Evolutionary conservation across 1,140 invertebrate genomes (phyloP).

Genomic region (Bombus waltoni): DNA sequence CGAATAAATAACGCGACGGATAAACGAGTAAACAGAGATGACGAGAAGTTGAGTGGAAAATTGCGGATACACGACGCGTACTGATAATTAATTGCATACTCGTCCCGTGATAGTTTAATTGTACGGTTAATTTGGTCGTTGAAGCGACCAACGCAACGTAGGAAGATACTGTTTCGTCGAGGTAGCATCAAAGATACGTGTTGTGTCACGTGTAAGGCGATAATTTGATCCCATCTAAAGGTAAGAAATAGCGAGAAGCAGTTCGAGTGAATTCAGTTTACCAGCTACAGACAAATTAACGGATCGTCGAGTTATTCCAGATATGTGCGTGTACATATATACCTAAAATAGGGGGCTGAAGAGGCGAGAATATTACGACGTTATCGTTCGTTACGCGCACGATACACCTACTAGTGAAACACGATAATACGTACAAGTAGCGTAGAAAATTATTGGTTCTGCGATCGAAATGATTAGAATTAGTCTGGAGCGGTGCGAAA

Average conservation of each 20-base stretch:
- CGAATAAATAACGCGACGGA: no score
- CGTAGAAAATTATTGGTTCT: neutral
- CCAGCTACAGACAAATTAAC: slow-evolving; percentile 59
- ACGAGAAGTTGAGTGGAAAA: neutral
- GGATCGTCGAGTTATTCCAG: slow-evolving; percentile 25
- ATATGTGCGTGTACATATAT: slow-evolving; percentile 1
- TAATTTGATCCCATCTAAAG: slow-evolving; percentile 58
- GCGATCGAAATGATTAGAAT: slow-evolving; percentile 27
- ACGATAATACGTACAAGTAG: neutral
- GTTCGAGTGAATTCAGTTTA: slow-evolving; percentile 57
- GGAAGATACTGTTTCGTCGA: slow-evolving; percentile 41
- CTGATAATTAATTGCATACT: neutral
- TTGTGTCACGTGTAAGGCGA: slow-evolving; percentile 53
- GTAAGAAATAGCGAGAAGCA: slow-evolving; percentile 46
- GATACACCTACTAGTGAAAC: slow-evolving; percentile 40
- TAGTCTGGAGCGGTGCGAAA: neutral
- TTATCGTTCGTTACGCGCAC: slow-evolving; percentile 58
- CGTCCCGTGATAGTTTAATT: slow-evolving; percentile 42
- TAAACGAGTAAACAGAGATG: neutral
- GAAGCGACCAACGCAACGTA: slow-evolving; percentile 5
- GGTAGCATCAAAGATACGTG: neutral
- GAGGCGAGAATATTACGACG: slow-evolving; percentile 52
- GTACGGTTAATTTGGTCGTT: slow-evolving; percentile 36
- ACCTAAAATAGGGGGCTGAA: slow-evolving; percentile 2
- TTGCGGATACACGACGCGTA: neutral